Evolutionary conservation across 2,797 vertebrate genomes (phyloP).

Genomic region (Propithecus deckenii): DNA sequence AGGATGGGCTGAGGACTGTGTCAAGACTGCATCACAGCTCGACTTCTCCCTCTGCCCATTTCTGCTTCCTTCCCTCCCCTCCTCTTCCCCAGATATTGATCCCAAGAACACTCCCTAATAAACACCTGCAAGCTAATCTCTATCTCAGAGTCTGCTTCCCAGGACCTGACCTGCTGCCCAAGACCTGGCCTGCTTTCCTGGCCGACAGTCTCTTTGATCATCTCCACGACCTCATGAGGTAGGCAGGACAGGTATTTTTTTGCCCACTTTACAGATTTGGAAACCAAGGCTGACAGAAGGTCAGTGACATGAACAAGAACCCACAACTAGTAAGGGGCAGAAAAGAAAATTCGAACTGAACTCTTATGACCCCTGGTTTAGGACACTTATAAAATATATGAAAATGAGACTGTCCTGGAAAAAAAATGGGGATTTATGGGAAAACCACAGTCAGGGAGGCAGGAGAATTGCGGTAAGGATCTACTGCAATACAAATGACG

Average conservation of each 20-base stretch:
- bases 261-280: neutral
- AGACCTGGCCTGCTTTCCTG: neutral
- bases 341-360: neutral
- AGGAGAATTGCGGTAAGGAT: neutral
- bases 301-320: neutral
- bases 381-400: neutral
- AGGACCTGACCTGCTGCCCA: neutral
- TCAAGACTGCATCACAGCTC: accelerated
- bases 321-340: neutral
- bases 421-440: neutral
- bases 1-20: neutral
- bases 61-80: neutral
- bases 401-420: neutral
- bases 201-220: neutral
- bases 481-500: neutral
- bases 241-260: neutral
- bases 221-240: neutral
- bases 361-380: neutral
- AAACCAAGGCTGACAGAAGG: neutral
- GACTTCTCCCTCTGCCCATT: neutral
- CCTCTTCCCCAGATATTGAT: neutral
- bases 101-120: neutral
- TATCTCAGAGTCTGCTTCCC: neutral
- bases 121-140: neutral
- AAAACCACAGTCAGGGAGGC: neutral